Percentiles rank a stretch among this genome's conserved stretches.
These are phyloP conservation scores for Catocala sponsa DNA, from an alignment of 2,888 invertebrate genomes.

Conservation along the genomic window DNA sequence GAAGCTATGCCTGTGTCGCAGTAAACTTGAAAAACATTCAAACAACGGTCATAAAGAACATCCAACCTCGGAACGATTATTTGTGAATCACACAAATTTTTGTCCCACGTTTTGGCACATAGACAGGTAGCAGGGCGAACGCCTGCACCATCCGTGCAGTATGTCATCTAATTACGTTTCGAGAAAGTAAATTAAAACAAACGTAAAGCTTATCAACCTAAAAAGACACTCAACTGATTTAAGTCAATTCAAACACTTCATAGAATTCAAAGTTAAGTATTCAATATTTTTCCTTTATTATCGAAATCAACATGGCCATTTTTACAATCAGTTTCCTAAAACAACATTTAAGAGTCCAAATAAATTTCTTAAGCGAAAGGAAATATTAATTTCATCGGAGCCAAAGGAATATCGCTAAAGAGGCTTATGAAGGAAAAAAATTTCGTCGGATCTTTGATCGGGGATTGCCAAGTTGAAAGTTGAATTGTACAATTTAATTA, in stretches of 20 bases:
- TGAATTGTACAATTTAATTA: constrained; percentile 36
- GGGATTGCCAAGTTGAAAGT: constrained; percentile 27
- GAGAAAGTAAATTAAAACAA: too few relatives aligned
- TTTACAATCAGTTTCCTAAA: constrained; percentile 26
- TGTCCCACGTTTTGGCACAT: too few relatives aligned
- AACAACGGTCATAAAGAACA: too few relatives aligned
- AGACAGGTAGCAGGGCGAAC: too few relatives aligned
- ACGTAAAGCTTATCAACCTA: not conserved
- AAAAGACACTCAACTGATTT: not conserved
- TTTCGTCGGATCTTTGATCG: constrained; percentile 30
- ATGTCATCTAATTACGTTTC: too few relatives aligned
- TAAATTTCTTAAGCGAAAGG: constrained; percentile 14
- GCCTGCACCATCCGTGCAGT: too few relatives aligned
- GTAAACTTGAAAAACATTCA: too few relatives aligned
- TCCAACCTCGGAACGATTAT: too few relatives aligned
- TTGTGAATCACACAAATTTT: too few relatives aligned
- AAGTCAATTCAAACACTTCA: constrained; percentile 2
- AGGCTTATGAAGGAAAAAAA: constrained; percentile 39
- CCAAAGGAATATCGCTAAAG: constrained; percentile 39
- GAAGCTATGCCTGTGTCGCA: too few relatives aligned
- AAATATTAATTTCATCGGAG: constrained; percentile 33
- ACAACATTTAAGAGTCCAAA: constrained; percentile 33
- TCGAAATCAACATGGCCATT: constrained; percentile 21
- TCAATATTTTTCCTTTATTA: constrained; percentile 28
- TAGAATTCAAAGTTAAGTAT: constrained; percentile 21